Evolutionary conservation across 2,888 invertebrate species (phyloP), one percentile per base, ranked within the genome.

Genomic region (Calephelis perditalis): DNA sequence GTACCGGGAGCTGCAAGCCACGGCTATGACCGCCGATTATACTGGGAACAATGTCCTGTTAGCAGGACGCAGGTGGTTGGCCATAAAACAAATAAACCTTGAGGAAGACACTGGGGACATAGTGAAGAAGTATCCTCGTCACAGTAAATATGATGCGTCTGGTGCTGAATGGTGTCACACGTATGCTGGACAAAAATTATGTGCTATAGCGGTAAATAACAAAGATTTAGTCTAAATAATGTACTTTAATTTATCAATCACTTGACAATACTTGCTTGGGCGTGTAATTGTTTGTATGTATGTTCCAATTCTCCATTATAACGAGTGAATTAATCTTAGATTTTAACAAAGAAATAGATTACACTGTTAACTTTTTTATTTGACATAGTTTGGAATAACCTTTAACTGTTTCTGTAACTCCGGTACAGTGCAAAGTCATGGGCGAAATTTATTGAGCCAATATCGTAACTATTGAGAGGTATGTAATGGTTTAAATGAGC

Each of bases 161-260:
- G 95, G 96, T 11, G 97, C 97, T 0, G 97, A 98, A 86, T 98
- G 97, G 96, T 97, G 97, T 78, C 97, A 96, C 58, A 95, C 95
- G 49, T 90, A 93, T 60, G 92, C 94, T 59, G 94, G 96, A 62
- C 94, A 94, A 76, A 95, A 96, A 73, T 91, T 96, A 43, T 97
- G 97, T 84, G 97, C 97, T 56, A 95, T 98, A 72, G 96, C 98
- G 65, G 97, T 97, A 86, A 72, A 8, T 5, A 7, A 40, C 5
- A 40, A 40, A 26, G 26, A 26, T 26, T 26, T 26, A 26, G 26
- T 26, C 4, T 4, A 26, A 26, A 26, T 26, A 26, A 3, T 26
- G 26, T 26, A 26, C 26, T 26, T 26, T 26, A 26, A 26, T 26
- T 26, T 26, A 26, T 26, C 26, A 26, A 26, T 26, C 54, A 57